Percentiles rank a stretch among this genome's conserved stretches.
These are phyloP conservation scores for Aurelia coerulea DNA, from an alignment of 30 jellyfish, hydroid and myxozoan species.

Conservation along the genomic window DNA sequence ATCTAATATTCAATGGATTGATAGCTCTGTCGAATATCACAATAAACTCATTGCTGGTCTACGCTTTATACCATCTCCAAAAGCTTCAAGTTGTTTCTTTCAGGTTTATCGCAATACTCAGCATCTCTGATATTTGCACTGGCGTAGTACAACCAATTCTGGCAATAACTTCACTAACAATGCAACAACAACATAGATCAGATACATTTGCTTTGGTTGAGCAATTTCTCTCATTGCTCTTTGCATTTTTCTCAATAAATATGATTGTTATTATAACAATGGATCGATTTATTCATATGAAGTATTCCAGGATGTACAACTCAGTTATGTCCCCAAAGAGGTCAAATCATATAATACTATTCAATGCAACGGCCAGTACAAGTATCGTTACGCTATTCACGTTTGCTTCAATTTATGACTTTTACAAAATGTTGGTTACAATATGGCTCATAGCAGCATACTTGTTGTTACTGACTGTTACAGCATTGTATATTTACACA, in stretches of 20 bases:
- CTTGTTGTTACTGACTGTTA: too few species aligned
- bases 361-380: too few species aligned
- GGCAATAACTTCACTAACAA: too few species aligned
- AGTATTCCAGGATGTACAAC: neutral
- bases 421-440: too few species aligned
- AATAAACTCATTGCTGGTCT: slow-evolving; percentile 2
- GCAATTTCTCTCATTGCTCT: neutral
- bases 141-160: neutral
- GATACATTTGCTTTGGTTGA: neutral
- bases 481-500: neutral
- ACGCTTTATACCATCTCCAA: neutral
- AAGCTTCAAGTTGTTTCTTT: neutral
- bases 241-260: neutral
- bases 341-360: too few species aligned
- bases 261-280: slow-evolving; percentile 12
- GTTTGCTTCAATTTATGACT: too few species aligned
- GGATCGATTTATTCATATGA: slow-evolving; percentile 19
- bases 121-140: neutral
- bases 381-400: too few species aligned
- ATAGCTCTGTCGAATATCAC: neutral
- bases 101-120: neutral
- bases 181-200: neutral
- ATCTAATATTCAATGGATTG: neutral
- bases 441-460: neutral
- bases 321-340: neutral